Evolutionary conservation across 2,113 vertebrate genomes (phyloP).

Genomic region (Mus pahari): DNA sequence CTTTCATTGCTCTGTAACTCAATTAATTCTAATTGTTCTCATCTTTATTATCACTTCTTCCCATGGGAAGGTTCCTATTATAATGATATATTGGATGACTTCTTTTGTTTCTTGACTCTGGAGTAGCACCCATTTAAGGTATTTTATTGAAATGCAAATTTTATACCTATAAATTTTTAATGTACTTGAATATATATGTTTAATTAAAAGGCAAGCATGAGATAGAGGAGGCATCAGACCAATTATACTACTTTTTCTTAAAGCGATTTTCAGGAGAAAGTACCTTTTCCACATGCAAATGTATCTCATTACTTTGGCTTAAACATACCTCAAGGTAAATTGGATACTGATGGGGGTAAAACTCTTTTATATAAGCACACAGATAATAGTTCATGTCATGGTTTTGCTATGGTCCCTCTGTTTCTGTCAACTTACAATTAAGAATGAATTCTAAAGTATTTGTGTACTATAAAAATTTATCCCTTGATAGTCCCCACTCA

Average conservation of each 20-base stretch:
- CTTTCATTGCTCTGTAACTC: conserved; percentile 59
- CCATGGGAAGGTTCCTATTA: conserved; percentile 57
- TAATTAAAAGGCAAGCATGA: conserved; percentile 57
- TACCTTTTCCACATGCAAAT: not conserved
- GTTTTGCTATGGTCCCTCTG: not conserved
- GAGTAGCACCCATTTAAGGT: conserved; percentile 54
- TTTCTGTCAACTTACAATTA: not conserved
- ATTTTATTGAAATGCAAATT: conserved; percentile 70
- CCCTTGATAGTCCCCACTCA: not conserved
- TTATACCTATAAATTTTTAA: conserved; percentile 64
- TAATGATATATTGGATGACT: conserved; percentile 54
- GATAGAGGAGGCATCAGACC: not conserved
- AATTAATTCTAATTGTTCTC: conserved; percentile 65
- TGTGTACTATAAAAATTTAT: not conserved
- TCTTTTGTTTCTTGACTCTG: conserved; percentile 55
- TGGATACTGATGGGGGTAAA: not conserved
- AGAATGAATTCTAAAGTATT: not conserved
- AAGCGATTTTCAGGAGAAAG: conserved; percentile 46
- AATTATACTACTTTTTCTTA: not conserved
- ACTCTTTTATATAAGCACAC: not conserved
- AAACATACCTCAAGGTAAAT: not conserved
- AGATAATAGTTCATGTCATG: not conserved
- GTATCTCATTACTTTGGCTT: not conserved
- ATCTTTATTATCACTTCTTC: conserved; percentile 56
- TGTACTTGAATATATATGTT: conserved; percentile 57